These are phyloP conservation scores for Sardina pilchardus DNA, from an alignment of 2,113 vertebrate species.

Conservation along the genomic window DNA sequence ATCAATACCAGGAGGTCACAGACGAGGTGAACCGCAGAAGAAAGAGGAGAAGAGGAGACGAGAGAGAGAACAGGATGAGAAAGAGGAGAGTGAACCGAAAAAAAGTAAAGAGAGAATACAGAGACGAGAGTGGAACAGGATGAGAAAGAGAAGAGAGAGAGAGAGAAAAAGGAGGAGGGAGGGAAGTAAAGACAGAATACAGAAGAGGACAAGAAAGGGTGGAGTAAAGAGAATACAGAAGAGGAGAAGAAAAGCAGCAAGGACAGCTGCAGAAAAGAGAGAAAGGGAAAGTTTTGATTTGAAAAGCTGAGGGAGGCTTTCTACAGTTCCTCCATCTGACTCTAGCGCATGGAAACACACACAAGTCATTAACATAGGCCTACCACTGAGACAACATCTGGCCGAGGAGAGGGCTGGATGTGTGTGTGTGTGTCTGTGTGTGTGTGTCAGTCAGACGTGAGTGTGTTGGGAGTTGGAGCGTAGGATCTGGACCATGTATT, in stretches of 20 bases:
- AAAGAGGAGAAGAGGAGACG: neutral
- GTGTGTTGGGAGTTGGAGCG: no score
- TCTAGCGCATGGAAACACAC: neutral
- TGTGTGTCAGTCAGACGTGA: neutral
- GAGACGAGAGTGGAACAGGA: neutral
- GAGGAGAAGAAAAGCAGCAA: neutral
- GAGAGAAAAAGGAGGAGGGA: neutral
- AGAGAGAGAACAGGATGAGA: neutral
- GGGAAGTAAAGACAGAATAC: neutral
- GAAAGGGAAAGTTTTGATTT: neutral
- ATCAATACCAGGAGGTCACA: neutral
- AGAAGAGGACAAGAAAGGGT: neutral
- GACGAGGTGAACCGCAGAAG: neutral
- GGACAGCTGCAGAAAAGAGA: no score
- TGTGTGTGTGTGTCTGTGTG: no score
- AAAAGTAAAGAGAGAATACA: neutral
- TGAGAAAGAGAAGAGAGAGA: neutral
- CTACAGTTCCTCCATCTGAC: neutral
- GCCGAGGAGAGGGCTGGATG: neutral
- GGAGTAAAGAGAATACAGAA: neutral
- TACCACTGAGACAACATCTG: slow-evolving; percentile 35
- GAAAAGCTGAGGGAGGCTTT: neutral
- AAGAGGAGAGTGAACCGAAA: neutral
- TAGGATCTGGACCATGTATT: no score
- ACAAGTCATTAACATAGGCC: slow-evolving; percentile 1